phyloP scores from a whole-genome alignment of 1,140 invertebrate species.

The Leptinotarsa texana region DNA sequence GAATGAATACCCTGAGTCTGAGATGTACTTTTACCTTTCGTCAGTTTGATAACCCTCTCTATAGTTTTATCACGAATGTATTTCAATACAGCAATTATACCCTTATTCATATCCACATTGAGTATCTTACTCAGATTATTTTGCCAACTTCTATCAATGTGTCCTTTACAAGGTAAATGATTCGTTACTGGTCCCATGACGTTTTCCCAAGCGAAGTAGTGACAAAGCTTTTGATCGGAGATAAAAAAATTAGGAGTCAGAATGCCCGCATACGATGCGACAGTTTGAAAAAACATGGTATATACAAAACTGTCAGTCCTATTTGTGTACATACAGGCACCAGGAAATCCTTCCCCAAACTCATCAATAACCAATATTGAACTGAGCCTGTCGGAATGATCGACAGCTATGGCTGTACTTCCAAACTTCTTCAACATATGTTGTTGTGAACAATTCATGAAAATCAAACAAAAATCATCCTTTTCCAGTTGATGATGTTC shows the following conservation, averaged over 20 bases:
- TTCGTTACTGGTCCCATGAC: constrained; percentile 29
- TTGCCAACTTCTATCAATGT: constrained; percentile 36
- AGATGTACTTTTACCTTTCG: constrained; percentile 17
- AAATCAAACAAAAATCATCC: constrained; percentile 35
- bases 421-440: constrained; percentile 37
- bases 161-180: constrained; percentile 33
- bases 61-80: constrained; percentile 36
- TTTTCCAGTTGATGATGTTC: constrained; percentile 12
- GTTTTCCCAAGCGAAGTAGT: constrained; percentile 33
- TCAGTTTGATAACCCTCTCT: constrained; percentile 28
- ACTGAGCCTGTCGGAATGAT: constrained; percentile 40
- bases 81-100: constrained; percentile 22
- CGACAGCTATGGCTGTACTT: constrained; percentile 32
- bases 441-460: constrained; percentile 37
- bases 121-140: constrained; percentile 37
- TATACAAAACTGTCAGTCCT: constrained; percentile 33
- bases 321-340: constrained; percentile 40
- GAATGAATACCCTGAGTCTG: background rate
- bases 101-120: constrained; percentile 32
- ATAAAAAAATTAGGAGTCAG: constrained; percentile 33
- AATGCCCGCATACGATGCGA: constrained; percentile 28
- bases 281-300: constrained; percentile 31
- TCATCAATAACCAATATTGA: constrained; percentile 42
- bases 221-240: constrained; percentile 31
- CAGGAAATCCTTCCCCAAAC: constrained; percentile 35